A percentile compares a stretch with the other conserved stretches of the same genome.
These are phyloP conservation scores for Melanargia galathea DNA, from an alignment of 2,888 invertebrate genomes.

Conservation along the genomic window DNA sequence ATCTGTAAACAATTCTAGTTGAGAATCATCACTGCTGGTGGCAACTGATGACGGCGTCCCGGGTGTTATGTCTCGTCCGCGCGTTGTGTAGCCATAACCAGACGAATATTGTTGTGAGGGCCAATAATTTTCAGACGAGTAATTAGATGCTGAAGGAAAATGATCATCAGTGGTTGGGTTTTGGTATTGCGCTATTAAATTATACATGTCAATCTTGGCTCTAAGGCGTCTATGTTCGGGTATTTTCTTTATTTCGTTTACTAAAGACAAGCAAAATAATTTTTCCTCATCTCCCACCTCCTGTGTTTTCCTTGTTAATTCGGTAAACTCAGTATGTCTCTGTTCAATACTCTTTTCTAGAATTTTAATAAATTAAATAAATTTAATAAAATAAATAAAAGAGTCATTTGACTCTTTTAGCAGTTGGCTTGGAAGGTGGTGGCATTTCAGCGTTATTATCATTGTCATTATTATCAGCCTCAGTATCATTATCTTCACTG, in stretches of 20 bases:
- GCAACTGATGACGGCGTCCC: constrained; percentile 1
- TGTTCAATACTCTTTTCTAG: background rate
- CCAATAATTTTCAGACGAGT: background rate
- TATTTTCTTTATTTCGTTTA: constrained; percentile 42
- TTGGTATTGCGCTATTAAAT: background rate
- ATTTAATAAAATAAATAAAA: background rate
- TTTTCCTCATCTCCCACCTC: constrained; percentile 36
- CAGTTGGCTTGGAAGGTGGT: constrained; percentile 1
- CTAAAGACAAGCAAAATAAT: constrained; percentile 42
- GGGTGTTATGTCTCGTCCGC: background rate
- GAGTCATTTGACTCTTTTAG: background rate
- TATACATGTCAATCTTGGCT: constrained; percentile 1
- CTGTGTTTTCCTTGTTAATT: background rate
- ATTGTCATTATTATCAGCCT: constrained; percentile 1
- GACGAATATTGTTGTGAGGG: background rate
- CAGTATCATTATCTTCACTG: background rate
- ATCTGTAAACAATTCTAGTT: constrained; percentile 1
- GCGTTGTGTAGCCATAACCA: background rate
- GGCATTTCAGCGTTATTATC: background rate
- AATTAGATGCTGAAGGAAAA: background rate
- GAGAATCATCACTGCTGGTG: no score
- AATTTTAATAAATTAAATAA: background rate
- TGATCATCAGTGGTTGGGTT: background rate
- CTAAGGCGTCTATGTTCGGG: constrained; percentile 31
- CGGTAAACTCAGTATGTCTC: background rate